Evolutionary conservation across 2,113 vertebrate species (phyloP).

Genomic region (Ammospiza caudacuta): DNA sequence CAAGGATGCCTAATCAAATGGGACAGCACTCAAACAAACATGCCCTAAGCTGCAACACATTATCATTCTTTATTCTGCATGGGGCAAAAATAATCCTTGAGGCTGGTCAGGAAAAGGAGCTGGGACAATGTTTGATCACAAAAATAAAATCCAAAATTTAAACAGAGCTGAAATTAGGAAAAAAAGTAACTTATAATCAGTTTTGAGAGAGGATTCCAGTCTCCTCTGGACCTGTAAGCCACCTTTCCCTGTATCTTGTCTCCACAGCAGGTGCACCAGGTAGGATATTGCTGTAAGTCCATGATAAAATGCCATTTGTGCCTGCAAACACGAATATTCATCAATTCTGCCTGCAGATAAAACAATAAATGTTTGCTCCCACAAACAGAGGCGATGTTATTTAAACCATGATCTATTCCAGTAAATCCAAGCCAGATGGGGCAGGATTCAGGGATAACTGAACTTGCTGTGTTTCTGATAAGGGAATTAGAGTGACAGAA

Average conservation of each 20-base stretch:
- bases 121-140: background rate
- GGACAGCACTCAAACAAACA: background rate
- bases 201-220: background rate
- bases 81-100: fast-evolving
- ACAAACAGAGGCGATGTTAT: constrained; percentile 1
- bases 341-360: constrained; percentile 6
- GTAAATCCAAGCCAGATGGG: constrained; percentile 38
- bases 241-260: background rate
- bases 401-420: constrained; percentile 37
- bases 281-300: background rate
- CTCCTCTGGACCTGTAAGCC: background rate
- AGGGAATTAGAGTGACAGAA: constrained; percentile 46
- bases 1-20: fast-evolving
- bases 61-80: background rate
- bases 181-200: background rate
- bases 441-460: constrained; percentile 26
- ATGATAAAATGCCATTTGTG: background rate
- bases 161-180: background rate
- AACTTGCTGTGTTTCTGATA: constrained; percentile 41
- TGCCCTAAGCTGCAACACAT: fast-evolving
- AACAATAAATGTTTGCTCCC: constrained; percentile 12
- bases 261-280: constrained; percentile 10
- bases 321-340: constrained; percentile 6
- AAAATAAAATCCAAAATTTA: background rate
- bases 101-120: background rate